Base-by-base conservation (phyloP, 2,797 vertebrate species). In the Rhyacichthys aspro region DNA sequence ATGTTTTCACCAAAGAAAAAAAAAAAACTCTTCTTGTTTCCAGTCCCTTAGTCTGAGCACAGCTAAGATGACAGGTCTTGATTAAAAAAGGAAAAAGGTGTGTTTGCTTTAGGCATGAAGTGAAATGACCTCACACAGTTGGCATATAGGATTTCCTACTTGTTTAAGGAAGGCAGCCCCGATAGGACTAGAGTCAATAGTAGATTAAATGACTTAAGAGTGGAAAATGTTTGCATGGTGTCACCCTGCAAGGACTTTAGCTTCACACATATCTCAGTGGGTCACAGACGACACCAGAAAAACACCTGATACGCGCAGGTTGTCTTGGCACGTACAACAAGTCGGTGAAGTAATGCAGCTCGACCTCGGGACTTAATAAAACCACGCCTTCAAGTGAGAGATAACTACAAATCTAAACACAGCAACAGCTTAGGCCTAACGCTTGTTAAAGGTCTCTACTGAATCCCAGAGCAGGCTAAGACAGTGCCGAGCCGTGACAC, bases 401-500 rank as follows among this genome's bases (percentile, higher is more conserved):
- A 65, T 33, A 70, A 46, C 57, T 36, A 17, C 36, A 39, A 74
- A 68, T 42, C 12, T 14, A 34, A 71, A 48, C 33, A 34, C 43
- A 44, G 47, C 48, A 49, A 60, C 38, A 58, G 52, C 41, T 8
- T 15, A 9, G 63, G 55, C 64, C 48, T 7, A 42, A 56, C 63
- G 58, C 67, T 66, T 64, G 67, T 67, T 68, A 66, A 55, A 43
- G 37, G 55, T 62, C 77, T 59, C 37, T 45, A 11, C 53, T 38
- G 70, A 61, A 70, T 74, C 59, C 72, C 47, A 33, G 61, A 23
- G 72, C 50, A 47, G 68, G 76, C 63, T 42, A 69, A 59, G 57
- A 70, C n/a, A 17, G 58, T 61, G 77, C 60, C 68, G 52, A 72
- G 75, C 71, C 41, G 11, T 74, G 73, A 76, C 71, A 79, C 77